Conservation (phyloP, 2,888 invertebrate genomes). For the Pristionchus maxplancki region DNA sequence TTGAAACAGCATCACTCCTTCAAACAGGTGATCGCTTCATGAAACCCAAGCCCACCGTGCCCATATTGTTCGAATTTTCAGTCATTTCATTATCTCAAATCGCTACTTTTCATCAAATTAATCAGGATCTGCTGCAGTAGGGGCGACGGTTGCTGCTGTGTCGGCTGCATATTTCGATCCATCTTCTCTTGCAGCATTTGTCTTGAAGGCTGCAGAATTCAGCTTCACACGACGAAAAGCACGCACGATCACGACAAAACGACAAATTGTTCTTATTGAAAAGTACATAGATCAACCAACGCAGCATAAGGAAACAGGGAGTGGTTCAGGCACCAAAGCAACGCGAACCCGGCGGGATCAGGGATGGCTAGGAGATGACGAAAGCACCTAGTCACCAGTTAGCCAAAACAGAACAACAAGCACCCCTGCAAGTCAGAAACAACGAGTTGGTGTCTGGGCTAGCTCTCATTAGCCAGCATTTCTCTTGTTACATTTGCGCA, state of each 20-base stretch:
- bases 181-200: not conserved
- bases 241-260: not conserved
- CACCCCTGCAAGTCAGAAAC: too few relatives aligned
- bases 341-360: too few relatives aligned
- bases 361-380: too few relatives aligned
- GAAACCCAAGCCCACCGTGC: not conserved
- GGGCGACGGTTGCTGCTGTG: not conserved
- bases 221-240: not conserved
- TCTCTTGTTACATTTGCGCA: too few relatives aligned
- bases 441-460: too few relatives aligned
- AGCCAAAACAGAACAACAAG: too few relatives aligned
- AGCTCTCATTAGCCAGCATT: too few relatives aligned
- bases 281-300: not conserved
- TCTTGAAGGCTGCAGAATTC: not conserved
- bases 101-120: not conserved
- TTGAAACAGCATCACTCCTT: not conserved
- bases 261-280: too few relatives aligned
- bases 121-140: slow-evolving; percentile 25
- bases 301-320: not conserved
- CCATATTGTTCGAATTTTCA: not conserved
- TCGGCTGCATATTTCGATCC: not conserved
- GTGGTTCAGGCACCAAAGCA: too few relatives aligned
- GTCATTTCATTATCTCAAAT: not conserved
- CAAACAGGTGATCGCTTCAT: not conserved
- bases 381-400: too few relatives aligned